Evolutionary conservation across 2,888 invertebrate genomes (phyloP).

Genomic region (Pachymerium ferrugineum): DNA sequence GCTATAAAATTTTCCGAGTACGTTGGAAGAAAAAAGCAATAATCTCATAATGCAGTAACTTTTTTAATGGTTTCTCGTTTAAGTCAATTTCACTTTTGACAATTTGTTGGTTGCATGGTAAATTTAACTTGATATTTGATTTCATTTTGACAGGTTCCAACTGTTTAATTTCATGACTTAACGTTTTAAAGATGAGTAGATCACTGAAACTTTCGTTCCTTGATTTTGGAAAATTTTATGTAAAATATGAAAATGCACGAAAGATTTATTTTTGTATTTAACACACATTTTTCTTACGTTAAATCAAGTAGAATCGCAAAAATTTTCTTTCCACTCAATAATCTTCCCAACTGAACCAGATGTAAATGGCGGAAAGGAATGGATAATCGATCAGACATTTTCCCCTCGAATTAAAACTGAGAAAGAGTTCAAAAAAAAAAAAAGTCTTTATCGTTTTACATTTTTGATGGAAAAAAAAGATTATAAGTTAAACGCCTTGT

Average conservation of each 20-base stretch:
- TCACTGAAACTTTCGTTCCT: too few species aligned
- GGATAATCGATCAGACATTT: not conserved
- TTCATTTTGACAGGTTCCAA: not conserved
- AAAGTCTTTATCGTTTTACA: not conserved
- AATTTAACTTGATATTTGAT: not conserved
- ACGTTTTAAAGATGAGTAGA: not conserved
- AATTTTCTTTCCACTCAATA: not conserved
- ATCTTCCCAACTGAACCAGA: not conserved
- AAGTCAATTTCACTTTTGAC: not conserved
- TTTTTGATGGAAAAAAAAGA: too few species aligned
- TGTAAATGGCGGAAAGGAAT: not conserved
- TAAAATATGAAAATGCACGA: too few species aligned
- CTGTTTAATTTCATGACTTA: not conserved
- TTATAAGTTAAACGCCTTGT: too few species aligned
- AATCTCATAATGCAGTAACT: not conserved
- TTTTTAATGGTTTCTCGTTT: not conserved
- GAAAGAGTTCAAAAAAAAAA: too few species aligned
- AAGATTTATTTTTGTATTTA: not conserved
- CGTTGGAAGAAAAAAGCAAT: not conserved
- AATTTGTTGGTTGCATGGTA: not conserved
- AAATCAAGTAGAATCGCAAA: not conserved
- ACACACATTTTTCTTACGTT: not conserved
- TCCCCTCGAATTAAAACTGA: too few species aligned
- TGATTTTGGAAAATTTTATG: too few species aligned
- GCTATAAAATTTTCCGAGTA: not conserved